Percentiles rank a stretch among this genome's conserved stretches.
These are phyloP conservation scores for Phaethornis superciliosus DNA, from an alignment of 2,113 vertebrate species.

Conservation along the genomic window DNA sequence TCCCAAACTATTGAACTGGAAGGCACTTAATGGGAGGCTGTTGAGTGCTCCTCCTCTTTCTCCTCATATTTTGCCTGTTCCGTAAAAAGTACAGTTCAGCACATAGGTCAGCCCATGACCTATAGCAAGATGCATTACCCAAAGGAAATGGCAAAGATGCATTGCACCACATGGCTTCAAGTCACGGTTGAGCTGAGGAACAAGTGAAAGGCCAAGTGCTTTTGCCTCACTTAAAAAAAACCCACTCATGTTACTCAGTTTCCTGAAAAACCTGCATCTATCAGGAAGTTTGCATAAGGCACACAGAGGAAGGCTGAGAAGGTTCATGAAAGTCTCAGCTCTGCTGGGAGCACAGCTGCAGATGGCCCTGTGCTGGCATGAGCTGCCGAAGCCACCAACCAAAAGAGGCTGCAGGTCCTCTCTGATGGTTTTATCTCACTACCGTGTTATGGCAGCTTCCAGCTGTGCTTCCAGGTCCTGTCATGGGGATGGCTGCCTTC, in stretches of 20 bases:
- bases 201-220: neutral
- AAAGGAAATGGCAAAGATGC: neutral
- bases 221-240: neutral
- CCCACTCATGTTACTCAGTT: rapidly evolving
- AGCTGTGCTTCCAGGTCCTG: neutral
- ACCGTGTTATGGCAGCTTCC: neutral
- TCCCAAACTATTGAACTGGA: neutral
- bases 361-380: rapidly evolving
- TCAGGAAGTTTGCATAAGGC: neutral
- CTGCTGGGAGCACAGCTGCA: neutral
- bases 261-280: neutral
- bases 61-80: neutral
- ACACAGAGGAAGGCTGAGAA: rapidly evolving
- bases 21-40: neutral
- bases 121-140: neutral
- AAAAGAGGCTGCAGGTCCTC: neutral
- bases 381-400: neutral
- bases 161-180: neutral
- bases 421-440: rapidly evolving
- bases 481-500: rapidly evolving
- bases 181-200: neutral
- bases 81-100: neutral
- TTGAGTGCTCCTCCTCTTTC: neutral
- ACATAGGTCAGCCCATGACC: neutral
- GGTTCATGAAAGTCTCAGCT: neutral